Conservation (phyloP, 1,140 invertebrate genomes). For the Aricia agestis region DNA sequence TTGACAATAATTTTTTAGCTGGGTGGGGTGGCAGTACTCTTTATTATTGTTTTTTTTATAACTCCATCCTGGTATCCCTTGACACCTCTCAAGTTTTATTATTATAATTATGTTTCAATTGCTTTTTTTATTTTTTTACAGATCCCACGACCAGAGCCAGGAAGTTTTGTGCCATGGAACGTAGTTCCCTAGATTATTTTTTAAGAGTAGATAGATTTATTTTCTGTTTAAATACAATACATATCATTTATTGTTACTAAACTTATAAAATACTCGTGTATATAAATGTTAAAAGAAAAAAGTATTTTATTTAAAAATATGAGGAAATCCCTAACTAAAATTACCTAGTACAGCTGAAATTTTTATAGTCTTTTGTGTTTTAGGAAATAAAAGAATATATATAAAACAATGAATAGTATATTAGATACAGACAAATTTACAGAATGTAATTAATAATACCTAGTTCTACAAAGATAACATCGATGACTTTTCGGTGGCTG, state of each 20-base stretch:
- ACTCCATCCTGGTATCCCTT: too few relatives aligned
- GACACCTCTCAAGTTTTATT: too few relatives aligned
- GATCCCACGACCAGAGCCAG: slow-evolving; percentile 57
- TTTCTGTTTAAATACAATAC: background rate
- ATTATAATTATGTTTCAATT: background rate
- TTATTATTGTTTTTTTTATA: too few relatives aligned
- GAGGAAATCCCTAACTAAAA: too few relatives aligned
- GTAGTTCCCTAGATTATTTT: slow-evolving; percentile 66
- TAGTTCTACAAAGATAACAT: background rate
- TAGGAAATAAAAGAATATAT: background rate
- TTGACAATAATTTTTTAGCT: too few relatives aligned
- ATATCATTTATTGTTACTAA: background rate
- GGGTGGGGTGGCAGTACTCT: too few relatives aligned
- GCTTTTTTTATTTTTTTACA: slow-evolving; percentile 22
- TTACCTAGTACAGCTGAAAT: too few relatives aligned
- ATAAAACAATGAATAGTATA: slow-evolving; percentile 4
- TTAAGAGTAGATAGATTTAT: background rate
- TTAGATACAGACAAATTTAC: slow-evolving; percentile 3
- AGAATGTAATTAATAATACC: background rate
- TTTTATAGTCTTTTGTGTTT: background rate
- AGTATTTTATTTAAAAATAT: background rate
- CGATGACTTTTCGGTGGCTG: background rate
- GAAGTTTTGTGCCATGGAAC: slow-evolving; percentile 79
- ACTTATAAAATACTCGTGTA: background rate
- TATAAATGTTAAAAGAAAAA: background rate